A percentile compares a stretch with the other conserved stretches of the same genome.
phyloP scores from a whole-genome alignment of 2,888 invertebrate genomes.

The Hemicrepidius hirtus region DNA sequence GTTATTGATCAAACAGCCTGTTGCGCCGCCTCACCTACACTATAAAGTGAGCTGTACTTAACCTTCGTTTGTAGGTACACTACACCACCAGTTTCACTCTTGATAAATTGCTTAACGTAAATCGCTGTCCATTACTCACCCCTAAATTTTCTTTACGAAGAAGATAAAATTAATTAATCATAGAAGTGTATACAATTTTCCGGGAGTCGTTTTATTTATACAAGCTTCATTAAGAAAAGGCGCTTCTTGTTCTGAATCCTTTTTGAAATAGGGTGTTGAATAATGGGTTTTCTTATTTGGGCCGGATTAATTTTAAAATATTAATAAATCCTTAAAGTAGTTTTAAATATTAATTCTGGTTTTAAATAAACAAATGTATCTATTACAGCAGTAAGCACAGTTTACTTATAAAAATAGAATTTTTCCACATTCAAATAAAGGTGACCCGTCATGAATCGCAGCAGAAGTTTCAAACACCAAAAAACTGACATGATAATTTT shows the following conservation, averaged over 20 bases:
- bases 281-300: conserved; percentile 15
- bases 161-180: conserved; percentile 35
- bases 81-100: conserved; percentile 27
- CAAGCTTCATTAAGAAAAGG: conserved; percentile 21
- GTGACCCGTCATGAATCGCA: no score
- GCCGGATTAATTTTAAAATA: conserved; percentile 6
- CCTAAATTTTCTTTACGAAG: conserved; percentile 19
- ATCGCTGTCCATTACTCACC: conserved; percentile 31
- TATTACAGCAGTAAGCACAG: no score
- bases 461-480: no score
- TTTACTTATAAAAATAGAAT: no score
- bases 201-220: neutral
- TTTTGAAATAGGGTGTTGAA: conserved; percentile 11
- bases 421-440: no score
- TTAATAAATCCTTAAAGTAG: neutral
- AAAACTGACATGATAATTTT: no score
- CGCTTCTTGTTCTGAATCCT: neutral
- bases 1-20: conserved; percentile 74
- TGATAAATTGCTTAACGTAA: conserved; percentile 32
- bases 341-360: neutral
- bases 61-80: conserved; percentile 49
- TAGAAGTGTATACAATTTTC: conserved; percentile 23
- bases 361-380: neutral
- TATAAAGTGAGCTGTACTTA: conserved; percentile 50
- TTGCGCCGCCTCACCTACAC: conserved; percentile 55